A percentile compares a stretch with the other conserved stretches of the same genome.
phyloP scores from a whole-genome alignment of 2,888 invertebrate species.

The Pollenia amentaria region DNA sequence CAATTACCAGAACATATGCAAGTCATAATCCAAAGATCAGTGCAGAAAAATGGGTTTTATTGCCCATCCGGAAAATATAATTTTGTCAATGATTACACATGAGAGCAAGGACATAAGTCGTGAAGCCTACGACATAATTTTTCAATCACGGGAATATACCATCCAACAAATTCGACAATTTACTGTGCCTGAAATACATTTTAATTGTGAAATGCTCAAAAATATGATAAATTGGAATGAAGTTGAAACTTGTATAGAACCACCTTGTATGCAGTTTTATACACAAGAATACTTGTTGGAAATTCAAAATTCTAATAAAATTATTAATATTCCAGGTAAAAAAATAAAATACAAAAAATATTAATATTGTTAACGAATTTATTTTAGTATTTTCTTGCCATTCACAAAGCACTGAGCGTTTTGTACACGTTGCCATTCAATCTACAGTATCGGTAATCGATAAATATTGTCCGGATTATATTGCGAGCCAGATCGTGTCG shows the following conservation, averaged over 20 bases:
- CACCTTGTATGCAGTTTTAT: constrained; percentile 4
- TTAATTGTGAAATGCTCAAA: constrained; percentile 39
- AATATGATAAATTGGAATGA: constrained; percentile 31
- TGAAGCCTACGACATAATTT: constrained; percentile 2
- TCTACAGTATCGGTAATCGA: constrained; percentile 10
- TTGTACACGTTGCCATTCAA: constrained; percentile 33
- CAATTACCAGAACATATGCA: constrained; percentile 37
- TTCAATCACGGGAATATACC: constrained; percentile 3
- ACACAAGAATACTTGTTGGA: too few relatives aligned
- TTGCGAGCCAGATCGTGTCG: neutral
- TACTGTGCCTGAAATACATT: constrained; percentile 33
- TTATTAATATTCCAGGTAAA: neutral
- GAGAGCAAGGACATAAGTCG: neutral
- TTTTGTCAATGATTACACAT: too few relatives aligned
- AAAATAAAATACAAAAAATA: constrained; percentile 25
- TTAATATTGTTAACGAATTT: constrained; percentile 27
- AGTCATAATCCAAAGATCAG: too few relatives aligned
- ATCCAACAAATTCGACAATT: constrained; percentile 16
- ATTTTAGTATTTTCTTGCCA: constrained; percentile 27
- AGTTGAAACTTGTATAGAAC: constrained; percentile 38
- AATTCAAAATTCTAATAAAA: too few relatives aligned
- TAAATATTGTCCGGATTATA: constrained; percentile 1
- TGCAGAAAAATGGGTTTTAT: too few relatives aligned
- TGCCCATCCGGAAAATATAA: constrained; percentile 32
- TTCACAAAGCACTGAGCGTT: constrained; percentile 21